Base-by-base conservation (phyloP, 2,113 vertebrate genomes). In the Porphyrio hochstetteri region DNA sequence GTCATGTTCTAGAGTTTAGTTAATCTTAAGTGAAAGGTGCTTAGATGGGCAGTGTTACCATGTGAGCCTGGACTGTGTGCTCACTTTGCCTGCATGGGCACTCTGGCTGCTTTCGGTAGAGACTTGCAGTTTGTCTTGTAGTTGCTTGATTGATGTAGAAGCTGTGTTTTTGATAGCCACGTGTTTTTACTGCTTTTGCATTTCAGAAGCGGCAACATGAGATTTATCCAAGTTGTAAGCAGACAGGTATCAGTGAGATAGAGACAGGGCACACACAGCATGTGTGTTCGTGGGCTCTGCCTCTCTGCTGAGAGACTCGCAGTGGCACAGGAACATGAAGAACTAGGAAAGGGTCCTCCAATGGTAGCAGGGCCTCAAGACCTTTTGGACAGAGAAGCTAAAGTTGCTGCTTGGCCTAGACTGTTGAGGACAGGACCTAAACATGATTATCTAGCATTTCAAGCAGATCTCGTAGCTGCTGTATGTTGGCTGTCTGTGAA, bases 331-430 rank as follows among this genome's bases (percentile, higher is more conserved):
- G 60, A 16, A 17, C 17, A 5, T 35, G 42, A 67, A 67, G 48
- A 35, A 28, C 57, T 27, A 42, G 48, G 75, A 76, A 42, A 52
- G 38, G 38, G 27, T 44, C 40, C 31, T 65, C 7, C 69, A 67
- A 1, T 0, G 2, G 23, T 0, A 69, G 53, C 3, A 1, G 23
- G 29, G 16, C 27, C 52, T 82, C 23, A 13, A 23, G 75, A 38
- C 28, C 35, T 64, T 87, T 42, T 44, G 50, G 68, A 40, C 20
- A 77, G 60, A 77, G 60, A 4, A 67, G 23, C 31, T 61, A 3
- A 69, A 61, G 33, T 40, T 83, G 40, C 60, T 75, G n/a, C 46
- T 91, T 67, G 52, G 40, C 21, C 55, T 21, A 23, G 21, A 48
- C 72, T 40, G 44, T 4, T 80, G 72, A 94, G 50, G 55, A 25